Base-by-base conservation (phyloP, 2,888 invertebrate genomes). In the Leucozona laternaria region DNA sequence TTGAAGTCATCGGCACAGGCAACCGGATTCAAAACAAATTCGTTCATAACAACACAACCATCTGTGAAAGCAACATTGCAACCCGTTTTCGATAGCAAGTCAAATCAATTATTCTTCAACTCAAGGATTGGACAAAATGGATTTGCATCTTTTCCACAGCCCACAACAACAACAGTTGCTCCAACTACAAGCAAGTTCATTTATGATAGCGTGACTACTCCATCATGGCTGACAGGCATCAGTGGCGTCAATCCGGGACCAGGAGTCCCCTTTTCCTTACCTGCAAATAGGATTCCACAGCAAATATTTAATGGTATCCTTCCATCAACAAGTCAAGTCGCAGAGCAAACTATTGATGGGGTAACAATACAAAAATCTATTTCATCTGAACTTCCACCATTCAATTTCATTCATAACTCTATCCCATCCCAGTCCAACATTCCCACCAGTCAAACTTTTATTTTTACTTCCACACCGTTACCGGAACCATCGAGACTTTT, bases 201-300 rank as follows among this genome's bases (percentile, higher is more conserved):
- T 91, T 92, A n/a, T 45, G 89, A 91, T 50, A 90, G 91, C 25
- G 89, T 91, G 3, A 92, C 92, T 0, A 83, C 91, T 40, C 92
- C 92, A 8, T 77, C 91, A 17, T 92, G 92, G 92, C 84, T 92
- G 53, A 87, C 82, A 5, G 91, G 90, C 75, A 90, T 91, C 40
- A 92, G 91, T 64, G 91, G 91, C 88, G 89, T 92, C 17, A 91
- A 91, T 83, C 88, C 91, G 15, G 91, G 90, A 31, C 91, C 91
- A 13, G 92, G 91, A 11, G 91, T 92, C 3, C 91, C 92, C 4
- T 86, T 86, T 28, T 73, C 82, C 3, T 13, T 78, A 6, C 25
- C 82, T 0, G 73, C 43, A 22, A 73, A 62, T 15, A 73, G 17
- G 37, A 17, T 75, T 28, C 31, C 68, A 22, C n/a, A 62, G 43